Evolutionary conservation across 37 sponge, comb jelly and placozoan genomes (phyloP).

Genomic region (Beroe ovata): DNA sequence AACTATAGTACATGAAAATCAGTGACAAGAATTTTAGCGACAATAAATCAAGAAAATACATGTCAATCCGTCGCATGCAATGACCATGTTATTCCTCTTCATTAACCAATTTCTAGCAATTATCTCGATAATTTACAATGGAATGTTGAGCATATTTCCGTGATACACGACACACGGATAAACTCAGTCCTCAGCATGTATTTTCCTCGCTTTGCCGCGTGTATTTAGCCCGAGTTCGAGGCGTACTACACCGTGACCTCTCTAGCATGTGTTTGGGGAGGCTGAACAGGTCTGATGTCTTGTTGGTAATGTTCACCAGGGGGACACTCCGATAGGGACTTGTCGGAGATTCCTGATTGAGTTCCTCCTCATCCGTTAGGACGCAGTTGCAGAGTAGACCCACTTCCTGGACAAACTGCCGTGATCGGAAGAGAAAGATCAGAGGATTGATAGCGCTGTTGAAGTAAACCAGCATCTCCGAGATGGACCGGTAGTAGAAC

Average conservation of each 20-base stretch:
- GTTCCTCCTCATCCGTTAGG: background rate
- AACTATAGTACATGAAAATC: too few species aligned
- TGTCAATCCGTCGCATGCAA: too few species aligned
- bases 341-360: background rate
- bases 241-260: background rate
- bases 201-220: background rate
- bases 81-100: too few species aligned
- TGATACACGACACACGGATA: too few species aligned
- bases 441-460: conserved; percentile 64
- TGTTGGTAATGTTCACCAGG: background rate
- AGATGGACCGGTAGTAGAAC: conserved; percentile 58
- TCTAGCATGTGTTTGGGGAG: conserved; percentile 1
- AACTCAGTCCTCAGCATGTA: background rate
- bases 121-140: too few species aligned
- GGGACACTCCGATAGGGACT: conserved; percentile 31
- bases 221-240: background rate
- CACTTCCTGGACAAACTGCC: conserved; percentile 44
- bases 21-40: too few species aligned
- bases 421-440: conserved; percentile 31
- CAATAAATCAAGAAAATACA: too few species aligned
- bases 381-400: background rate
- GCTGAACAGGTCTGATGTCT: conserved; percentile 17
- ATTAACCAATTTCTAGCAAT: too few species aligned
- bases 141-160: too few species aligned
- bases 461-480: conserved; percentile 49